phyloP scores from a whole-genome alignment of 2,113 vertebrate species.

The Paramormyrops kingsleyae region DNA sequence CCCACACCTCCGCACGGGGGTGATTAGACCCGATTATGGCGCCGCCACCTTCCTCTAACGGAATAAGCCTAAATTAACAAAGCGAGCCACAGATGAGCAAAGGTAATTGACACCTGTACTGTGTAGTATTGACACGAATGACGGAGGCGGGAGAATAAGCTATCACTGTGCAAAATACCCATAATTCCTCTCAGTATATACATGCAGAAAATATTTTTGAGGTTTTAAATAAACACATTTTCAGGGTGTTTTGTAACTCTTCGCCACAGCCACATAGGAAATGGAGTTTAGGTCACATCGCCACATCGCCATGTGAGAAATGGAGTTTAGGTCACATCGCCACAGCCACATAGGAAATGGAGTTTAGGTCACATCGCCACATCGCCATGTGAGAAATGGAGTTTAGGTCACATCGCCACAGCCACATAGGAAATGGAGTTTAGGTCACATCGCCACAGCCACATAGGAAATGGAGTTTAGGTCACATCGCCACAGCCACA shows the following conservation, averaged over 20 bases:
- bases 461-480: too few species aligned
- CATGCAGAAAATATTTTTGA: background rate
- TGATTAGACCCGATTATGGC: conserved; percentile 47
- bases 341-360: too few species aligned
- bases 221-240: background rate
- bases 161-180: background rate
- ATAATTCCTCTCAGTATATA: background rate
- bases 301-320: too few species aligned
- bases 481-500: background rate
- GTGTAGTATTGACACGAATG: conserved; percentile 30
- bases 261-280: too few species aligned
- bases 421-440: too few species aligned
- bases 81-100: conserved; percentile 30
- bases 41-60: conserved; percentile 51
- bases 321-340: too few species aligned
- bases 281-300: too few species aligned
- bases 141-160: conserved; percentile 15
- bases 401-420: too few species aligned
- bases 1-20: conserved; percentile 52
- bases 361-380: too few species aligned
- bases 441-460: too few species aligned
- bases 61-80: conserved; percentile 49
- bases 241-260: background rate
- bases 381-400: too few species aligned
- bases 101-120: conserved; percentile 45